phyloP scores from a whole-genome alignment of 2,888 invertebrate genomes.

The Clistopyga incitator region DNA sequence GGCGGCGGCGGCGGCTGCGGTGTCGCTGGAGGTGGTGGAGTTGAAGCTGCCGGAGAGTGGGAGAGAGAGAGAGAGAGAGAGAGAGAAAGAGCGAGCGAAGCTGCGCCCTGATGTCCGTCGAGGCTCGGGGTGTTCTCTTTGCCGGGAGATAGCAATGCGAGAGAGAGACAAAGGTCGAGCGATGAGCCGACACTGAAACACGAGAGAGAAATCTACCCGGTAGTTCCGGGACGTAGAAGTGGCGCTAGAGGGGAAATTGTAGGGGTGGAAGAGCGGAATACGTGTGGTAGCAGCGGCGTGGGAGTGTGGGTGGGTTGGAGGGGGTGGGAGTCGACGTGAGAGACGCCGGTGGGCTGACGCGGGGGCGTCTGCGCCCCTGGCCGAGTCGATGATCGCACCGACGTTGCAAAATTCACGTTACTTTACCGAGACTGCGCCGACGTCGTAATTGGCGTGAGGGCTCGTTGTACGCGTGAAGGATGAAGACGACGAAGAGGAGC shows the following conservation, averaged over 20 bases:
- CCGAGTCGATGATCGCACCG: conserved; percentile 68
- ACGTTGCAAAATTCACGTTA: conserved; percentile 62
- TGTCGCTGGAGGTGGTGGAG: conserved; percentile 59
- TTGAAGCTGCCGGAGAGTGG: conserved; percentile 41
- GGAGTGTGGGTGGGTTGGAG: conserved; percentile 17
- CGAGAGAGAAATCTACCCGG: conserved; percentile 36
- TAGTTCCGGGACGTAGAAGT: conserved; percentile 60
- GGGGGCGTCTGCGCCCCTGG: conserved; percentile 69
- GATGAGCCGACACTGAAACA: conserved; percentile 29
- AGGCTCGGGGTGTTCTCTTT: neutral
- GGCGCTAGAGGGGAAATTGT: conserved; percentile 62
- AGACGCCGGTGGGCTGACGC: conserved; percentile 54
- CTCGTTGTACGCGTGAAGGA: conserved; percentile 19
- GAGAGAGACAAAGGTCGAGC: conserved; percentile 23
- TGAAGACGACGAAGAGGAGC: neutral
- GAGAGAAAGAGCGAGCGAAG: conserved; percentile 51
- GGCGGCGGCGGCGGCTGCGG: conserved; percentile 12
- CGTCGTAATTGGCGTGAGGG: conserved; percentile 64
- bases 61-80: conserved; percentile 2
- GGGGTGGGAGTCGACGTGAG: conserved; percentile 39
- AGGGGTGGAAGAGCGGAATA: conserved; percentile 46
- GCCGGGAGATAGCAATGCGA: conserved; percentile 37
- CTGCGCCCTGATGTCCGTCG: conserved; percentile 63
- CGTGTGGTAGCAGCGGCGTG: conserved; percentile 19
- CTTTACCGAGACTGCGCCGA: conserved; percentile 64